Conservation (phyloP, 2,113 vertebrate species). For the Calidris pygmaea region DNA sequence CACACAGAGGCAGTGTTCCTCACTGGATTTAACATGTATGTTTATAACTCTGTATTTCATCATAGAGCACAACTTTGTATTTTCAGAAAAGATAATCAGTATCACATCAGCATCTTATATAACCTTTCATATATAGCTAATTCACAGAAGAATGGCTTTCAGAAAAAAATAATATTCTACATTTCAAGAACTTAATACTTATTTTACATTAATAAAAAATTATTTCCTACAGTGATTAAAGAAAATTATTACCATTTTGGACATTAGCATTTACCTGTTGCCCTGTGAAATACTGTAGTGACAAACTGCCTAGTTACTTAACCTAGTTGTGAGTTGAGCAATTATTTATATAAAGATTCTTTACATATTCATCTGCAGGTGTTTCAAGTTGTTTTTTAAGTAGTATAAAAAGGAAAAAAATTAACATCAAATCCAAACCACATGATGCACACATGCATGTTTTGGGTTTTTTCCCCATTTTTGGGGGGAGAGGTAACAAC, state of each 20-base stretch:
- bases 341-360: slow-evolving; percentile 8
- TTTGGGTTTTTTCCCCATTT: neutral
- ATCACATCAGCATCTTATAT: slow-evolving; percentile 44
- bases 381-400: slow-evolving; percentile 8
- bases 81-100: slow-evolving; percentile 44
- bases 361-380: neutral
- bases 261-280: slow-evolving; percentile 66
- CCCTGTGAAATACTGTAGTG: slow-evolving; percentile 38
- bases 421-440: slow-evolving; percentile 2
- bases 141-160: slow-evolving; percentile 23
- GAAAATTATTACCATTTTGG: slow-evolving; percentile 27
- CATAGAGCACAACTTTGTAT: neutral
- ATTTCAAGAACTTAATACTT: slow-evolving; percentile 49
- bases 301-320: slow-evolving; percentile 2
- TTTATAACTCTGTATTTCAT: slow-evolving; percentile 34
- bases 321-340: neutral
- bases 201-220: slow-evolving; percentile 34
- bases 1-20: neutral
- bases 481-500: slow-evolving; percentile 33
- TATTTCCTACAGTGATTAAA: neutral
- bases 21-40: slow-evolving; percentile 12
- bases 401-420: neutral
- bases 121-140: slow-evolving; percentile 11
- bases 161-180: slow-evolving; percentile 11
- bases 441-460: neutral